A percentile compares a stretch with the other conserved stretches of the same genome.
Conservation (phyloP, 2,888 invertebrate species). For the Lycocerus yunnanus region DNA sequence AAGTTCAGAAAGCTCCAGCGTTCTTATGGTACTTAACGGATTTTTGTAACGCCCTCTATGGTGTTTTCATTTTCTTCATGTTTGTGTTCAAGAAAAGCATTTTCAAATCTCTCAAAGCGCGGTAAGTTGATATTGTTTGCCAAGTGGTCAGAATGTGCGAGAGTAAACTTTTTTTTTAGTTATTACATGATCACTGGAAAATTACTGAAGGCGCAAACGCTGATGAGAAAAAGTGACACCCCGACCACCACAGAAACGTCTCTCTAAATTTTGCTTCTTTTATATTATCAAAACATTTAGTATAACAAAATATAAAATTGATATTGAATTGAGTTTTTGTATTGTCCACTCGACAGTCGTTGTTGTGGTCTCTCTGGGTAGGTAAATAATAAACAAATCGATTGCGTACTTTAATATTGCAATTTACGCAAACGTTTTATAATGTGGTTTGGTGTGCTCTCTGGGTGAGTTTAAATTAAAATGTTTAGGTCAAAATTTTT, state of each 20-base stretch:
- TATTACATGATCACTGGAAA: background rate
- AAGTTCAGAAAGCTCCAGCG: slow-evolving; percentile 48
- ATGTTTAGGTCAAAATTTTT: background rate
- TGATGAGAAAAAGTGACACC: background rate
- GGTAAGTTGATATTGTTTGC: slow-evolving; percentile 50
- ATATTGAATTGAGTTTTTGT: background rate
- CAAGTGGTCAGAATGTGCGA: background rate
- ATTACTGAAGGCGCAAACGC: background rate
- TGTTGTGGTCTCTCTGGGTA: background rate
- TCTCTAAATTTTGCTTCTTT: background rate
- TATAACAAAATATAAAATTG: no score
- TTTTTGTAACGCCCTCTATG: slow-evolving; percentile 70
- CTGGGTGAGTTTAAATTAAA: background rate
- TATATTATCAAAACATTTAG: no score
- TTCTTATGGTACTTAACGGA: slow-evolving; percentile 67
- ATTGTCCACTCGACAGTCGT: background rate
- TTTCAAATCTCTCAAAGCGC: slow-evolving; percentile 63
- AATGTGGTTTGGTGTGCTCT: background rate
- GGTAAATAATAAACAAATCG: background rate
- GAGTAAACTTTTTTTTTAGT: background rate
- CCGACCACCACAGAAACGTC: background rate
- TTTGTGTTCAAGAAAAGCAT: slow-evolving; percentile 75
- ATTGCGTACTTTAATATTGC: background rate
- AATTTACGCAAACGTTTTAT: background rate
- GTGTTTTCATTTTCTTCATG: slow-evolving; percentile 71